Evolutionary conservation across 2,113 vertebrate genomes (phyloP).

Genomic region (Sterna hirundo): DNA sequence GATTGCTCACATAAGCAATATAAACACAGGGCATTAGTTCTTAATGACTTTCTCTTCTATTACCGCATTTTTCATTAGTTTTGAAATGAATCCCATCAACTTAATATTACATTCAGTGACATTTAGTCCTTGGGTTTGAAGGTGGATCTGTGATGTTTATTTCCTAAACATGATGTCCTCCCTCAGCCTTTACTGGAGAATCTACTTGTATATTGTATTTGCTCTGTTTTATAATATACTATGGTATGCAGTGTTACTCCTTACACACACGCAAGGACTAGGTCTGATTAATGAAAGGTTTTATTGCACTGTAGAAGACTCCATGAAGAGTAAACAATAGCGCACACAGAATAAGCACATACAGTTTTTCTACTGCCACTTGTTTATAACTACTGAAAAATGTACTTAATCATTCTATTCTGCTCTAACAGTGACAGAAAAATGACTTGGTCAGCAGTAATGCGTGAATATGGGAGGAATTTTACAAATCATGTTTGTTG

Average conservation of each 20-base stretch:
- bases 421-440: neutral
- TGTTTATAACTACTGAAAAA: neutral
- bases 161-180: neutral
- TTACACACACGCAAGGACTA: neutral
- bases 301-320: constrained; percentile 7
- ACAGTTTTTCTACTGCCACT: neutral
- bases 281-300: constrained; percentile 23
- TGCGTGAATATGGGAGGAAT: neutral
- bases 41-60: constrained; percentile 10
- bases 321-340: neutral
- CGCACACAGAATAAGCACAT: neutral
- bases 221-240: neutral
- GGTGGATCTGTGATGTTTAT: neutral
- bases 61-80: constrained; percentile 22
- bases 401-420: neutral
- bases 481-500: neutral
- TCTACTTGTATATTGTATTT: neutral
- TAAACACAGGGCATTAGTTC: neutral
- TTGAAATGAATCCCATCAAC: neutral
- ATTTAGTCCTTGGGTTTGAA: neutral
- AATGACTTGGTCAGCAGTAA: neutral
- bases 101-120: neutral
- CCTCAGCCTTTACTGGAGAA: neutral
- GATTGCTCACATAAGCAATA: neutral
- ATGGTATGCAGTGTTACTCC: neutral